A percentile compares a stretch with the other conserved stretches of the same genome.
These are phyloP conservation scores for Gymnothorax reevesii DNA, from an alignment of 2,797 vertebrate species.

Conservation along the genomic window DNA sequence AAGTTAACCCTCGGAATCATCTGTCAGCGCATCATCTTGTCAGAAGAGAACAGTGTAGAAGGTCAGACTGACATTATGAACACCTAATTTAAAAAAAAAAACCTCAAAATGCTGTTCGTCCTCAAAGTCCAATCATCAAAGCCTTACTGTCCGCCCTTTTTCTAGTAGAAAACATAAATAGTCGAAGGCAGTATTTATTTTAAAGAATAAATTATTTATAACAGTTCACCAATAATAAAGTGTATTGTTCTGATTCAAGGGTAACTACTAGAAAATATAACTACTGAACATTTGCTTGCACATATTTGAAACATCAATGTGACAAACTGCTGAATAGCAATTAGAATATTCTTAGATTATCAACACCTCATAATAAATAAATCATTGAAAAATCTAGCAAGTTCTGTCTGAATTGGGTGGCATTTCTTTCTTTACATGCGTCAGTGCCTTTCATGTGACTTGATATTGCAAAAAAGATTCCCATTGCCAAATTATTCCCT, in stretches of 20 bases:
- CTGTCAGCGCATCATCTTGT: constrained; percentile 62
- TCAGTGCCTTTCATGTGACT: neutral
- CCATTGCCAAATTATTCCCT: neutral
- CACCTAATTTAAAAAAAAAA: neutral
- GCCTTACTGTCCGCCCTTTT: neutral
- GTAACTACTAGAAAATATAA: too few relatives aligned
- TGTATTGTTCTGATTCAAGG: neutral
- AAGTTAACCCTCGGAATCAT: constrained; percentile 31
- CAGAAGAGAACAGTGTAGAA: constrained; percentile 48
- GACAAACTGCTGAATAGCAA: neutral
- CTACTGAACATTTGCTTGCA: too few relatives aligned
- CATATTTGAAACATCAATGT: neutral
- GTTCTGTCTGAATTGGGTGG: neutral
- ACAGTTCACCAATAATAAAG: neutral
- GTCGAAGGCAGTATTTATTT: neutral
- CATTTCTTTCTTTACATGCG: neutral
- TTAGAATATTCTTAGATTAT: neutral
- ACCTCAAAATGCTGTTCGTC: neutral
- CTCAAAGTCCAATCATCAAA: neutral
- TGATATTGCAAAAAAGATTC: neutral
- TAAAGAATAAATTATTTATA: neutral
- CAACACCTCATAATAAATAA: neutral
- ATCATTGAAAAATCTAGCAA: neutral
- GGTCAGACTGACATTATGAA: constrained; percentile 44
- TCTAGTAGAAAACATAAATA: neutral